A percentile compares a stretch with the other conserved stretches of the same genome.
Conservation (phyloP, 2,113 vertebrate genomes). For the Nothobranchius kuhntae region DNA sequence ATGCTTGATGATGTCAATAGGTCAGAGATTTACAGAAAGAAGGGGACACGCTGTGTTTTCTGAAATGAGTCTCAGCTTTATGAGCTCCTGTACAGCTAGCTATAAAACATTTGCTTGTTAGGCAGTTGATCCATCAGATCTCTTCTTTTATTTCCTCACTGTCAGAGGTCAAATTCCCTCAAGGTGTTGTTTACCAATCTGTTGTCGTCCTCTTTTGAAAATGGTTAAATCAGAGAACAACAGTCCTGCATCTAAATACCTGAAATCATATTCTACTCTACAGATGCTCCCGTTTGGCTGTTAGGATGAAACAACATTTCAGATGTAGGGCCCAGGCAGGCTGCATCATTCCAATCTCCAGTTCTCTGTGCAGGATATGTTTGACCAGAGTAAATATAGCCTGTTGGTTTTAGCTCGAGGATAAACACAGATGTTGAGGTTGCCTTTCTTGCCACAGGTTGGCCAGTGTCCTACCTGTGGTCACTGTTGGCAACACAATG, state of each 20-base stretch:
- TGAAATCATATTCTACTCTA: conserved; percentile 5
- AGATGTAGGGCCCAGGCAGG: not conserved
- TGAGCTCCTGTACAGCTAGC: conserved; percentile 28
- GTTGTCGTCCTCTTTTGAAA: conserved; percentile 16
- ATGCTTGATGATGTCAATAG: conserved; percentile 39
- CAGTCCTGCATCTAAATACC: conserved; percentile 16
- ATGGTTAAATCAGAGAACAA: conserved; percentile 41
- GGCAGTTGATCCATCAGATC: conserved; percentile 46
- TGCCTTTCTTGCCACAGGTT: conserved; percentile 70
- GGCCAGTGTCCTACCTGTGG: conserved; percentile 58
- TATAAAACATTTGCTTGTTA: conserved; percentile 57
- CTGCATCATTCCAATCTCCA: conserved; percentile 32
- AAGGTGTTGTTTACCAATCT: conserved; percentile 62
- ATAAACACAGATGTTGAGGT: conserved; percentile 84
- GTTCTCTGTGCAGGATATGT: conserved; percentile 57
- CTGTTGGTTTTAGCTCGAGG: conserved; percentile 78
- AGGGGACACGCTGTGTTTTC: conserved; percentile 30
- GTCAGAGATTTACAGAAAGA: conserved; percentile 63
- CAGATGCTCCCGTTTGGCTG: conserved; percentile 11
- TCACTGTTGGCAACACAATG: conserved; percentile 41
- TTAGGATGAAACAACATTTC: conserved; percentile 4
- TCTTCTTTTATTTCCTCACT: conserved; percentile 4
- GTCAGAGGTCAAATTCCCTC: conserved; percentile 52
- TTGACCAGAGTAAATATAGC: conserved; percentile 82
- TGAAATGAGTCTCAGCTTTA: conserved; percentile 56